These are phyloP conservation scores for Polydrusus cervinus DNA, from an alignment of 2,888 invertebrate species.

Conservation along the genomic window DNA sequence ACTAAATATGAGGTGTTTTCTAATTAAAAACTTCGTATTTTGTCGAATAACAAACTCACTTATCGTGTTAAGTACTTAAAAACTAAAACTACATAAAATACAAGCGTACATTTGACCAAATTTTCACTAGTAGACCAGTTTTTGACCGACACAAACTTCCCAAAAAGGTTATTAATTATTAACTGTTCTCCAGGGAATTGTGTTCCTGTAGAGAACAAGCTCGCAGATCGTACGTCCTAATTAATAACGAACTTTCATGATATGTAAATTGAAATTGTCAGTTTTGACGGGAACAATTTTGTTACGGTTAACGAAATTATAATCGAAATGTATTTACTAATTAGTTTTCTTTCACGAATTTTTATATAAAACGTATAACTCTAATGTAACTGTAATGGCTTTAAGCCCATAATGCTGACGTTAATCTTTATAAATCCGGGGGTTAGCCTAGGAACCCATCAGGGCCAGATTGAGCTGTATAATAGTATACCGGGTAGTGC, in stretches of 20 bases:
- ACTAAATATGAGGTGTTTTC: too few relatives aligned
- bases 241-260: conserved; percentile 31
- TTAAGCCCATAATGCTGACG: too few relatives aligned
- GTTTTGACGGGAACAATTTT: conserved; percentile 32
- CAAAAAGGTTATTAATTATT: conserved; percentile 22
- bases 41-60: neutral
- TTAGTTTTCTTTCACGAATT: neutral
- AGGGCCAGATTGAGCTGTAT: too few relatives aligned
- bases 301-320: conserved; percentile 10
- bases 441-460: too few relatives aligned
- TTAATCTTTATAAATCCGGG: too few relatives aligned
- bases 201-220: conserved; percentile 1
- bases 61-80: neutral
- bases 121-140: conserved; percentile 8
- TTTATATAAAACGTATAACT: neutral
- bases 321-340: neutral
- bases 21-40: too few relatives aligned
- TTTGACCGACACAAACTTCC: conserved; percentile 2
- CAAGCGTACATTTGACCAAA: neutral
- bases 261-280: conserved; percentile 27
- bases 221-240: conserved; percentile 19
- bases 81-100: neutral
- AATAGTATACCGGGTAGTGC: too few relatives aligned
- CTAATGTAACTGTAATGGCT: too few relatives aligned
- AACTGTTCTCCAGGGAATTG: neutral